phyloP scores from a whole-genome alignment of 2,113 vertebrate genomes.

The Arvicanthis niloticus region DNA sequence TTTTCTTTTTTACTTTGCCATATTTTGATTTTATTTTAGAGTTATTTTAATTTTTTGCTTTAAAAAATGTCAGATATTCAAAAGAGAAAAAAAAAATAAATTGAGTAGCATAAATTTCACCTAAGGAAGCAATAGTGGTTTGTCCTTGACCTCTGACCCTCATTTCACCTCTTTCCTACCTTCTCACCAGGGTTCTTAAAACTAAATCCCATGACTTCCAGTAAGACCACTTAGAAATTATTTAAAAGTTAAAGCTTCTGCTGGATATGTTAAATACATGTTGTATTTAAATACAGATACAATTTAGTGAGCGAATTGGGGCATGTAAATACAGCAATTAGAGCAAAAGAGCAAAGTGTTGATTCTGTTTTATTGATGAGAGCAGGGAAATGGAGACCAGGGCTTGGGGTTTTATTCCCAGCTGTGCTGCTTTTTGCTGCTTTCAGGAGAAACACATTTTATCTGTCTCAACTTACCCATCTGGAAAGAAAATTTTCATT shows the following conservation, averaged over 20 bases:
- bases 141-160: background rate
- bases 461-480: constrained; percentile 48
- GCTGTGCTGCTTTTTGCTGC: background rate
- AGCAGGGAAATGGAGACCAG: constrained; percentile 38
- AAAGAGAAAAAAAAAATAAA: background rate
- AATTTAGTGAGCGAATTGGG: constrained; percentile 73
- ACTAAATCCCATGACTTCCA: background rate
- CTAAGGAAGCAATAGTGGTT: background rate
- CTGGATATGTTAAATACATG: constrained; percentile 53
- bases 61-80: background rate
- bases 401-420: constrained; percentile 6
- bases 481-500: constrained; percentile 53
- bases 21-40: constrained; percentile 14
- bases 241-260: constrained; percentile 64
- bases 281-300: constrained; percentile 73
- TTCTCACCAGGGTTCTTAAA: background rate
- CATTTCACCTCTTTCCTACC: background rate
- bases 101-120: background rate
- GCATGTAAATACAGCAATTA: constrained; percentile 70
- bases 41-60: background rate
- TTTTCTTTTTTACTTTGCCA: background rate
- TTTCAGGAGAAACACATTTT: constrained; percentile 33
- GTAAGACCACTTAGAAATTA: constrained; percentile 46
- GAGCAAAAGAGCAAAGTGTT: constrained; percentile 55
- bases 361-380: constrained; percentile 70